Evolutionary conservation across 2,888 invertebrate genomes (phyloP).

Genomic region (Rutpela maculata): DNA sequence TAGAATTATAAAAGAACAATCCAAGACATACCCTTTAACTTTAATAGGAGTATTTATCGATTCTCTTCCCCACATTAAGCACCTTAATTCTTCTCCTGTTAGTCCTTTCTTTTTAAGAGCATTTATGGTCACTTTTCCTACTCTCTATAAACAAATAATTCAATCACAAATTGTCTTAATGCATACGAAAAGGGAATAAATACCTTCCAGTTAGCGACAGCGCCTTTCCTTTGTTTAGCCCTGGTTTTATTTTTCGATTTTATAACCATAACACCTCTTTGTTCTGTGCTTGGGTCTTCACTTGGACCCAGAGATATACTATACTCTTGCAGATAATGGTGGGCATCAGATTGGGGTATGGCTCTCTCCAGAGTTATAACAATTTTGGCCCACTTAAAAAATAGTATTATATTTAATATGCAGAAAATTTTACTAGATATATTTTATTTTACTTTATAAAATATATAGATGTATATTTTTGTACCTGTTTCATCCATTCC

Average conservation of each 20-base stretch:
- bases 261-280: conserved; percentile 97
- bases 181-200: not conserved
- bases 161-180: not conserved
- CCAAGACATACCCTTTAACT: conserved; percentile 76
- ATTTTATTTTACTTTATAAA: not conserved
- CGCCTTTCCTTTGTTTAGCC: conserved; percentile 96
- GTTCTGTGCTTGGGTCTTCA: conserved; percentile 87
- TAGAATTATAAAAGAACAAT: not conserved
- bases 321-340: conserved; percentile 94
- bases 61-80: conserved; percentile 93
- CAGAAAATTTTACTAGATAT: not conserved
- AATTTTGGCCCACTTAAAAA: conserved; percentile 95
- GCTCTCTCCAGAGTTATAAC: conserved; percentile 97
- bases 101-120: conserved; percentile 88
- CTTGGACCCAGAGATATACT: conserved; percentile 93
- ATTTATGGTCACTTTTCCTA: conserved; percentile 90
- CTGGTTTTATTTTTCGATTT: conserved; percentile 97
- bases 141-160: conserved; percentile 77
- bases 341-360: conserved; percentile 91
- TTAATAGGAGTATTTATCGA: conserved; percentile 92
- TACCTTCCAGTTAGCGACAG: conserved; percentile 97
- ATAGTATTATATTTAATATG: not conserved
- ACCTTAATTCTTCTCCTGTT: conserved; percentile 90
- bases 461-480: not conserved
- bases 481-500: conserved; percentile 96